These are phyloP conservation scores for Agonopterix heracliana DNA, from an alignment of 2,888 invertebrate genomes.

Conservation along the genomic window DNA sequence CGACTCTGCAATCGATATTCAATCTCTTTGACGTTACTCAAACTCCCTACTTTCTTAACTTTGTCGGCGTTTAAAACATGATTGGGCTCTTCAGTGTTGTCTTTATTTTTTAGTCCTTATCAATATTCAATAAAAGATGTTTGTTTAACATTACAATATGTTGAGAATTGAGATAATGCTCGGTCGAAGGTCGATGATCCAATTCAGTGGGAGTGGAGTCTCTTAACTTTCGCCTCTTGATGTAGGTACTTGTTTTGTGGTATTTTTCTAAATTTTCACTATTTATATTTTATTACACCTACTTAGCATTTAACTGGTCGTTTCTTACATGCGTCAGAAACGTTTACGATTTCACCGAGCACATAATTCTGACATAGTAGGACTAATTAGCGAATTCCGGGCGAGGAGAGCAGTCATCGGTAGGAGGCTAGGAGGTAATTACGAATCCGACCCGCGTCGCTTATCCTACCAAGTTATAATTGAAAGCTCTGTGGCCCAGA, in stretches of 20 bases:
- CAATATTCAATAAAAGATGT: no score
- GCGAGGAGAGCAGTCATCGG: slow-evolving; percentile 35
- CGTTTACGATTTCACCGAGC: background rate
- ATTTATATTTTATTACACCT: no score
- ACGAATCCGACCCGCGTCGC: slow-evolving; percentile 54
- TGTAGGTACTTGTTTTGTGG: no score
- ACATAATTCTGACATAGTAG: slow-evolving; percentile 38
- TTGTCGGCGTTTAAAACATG: slow-evolving; percentile 51
- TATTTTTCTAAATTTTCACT: no score
- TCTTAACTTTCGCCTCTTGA: no score
- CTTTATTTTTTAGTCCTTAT: background rate
- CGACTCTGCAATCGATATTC: slow-evolving; percentile 73
- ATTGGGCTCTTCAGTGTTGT: background rate
- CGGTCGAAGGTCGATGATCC: background rate
- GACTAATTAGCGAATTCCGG: slow-evolving; percentile 43
- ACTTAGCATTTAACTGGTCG: no score
- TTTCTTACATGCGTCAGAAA: no score
- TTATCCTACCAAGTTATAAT: slow-evolving; percentile 67
- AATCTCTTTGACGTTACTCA: slow-evolving; percentile 72
- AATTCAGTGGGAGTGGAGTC: background rate
- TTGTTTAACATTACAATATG: no score
- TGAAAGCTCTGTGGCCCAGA: slow-evolving; percentile 65
- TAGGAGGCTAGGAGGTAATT: slow-evolving; percentile 55
- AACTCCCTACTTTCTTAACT: slow-evolving; percentile 66
- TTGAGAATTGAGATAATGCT: background rate